Evolutionary conservation across 2,113 vertebrate genomes (phyloP).

Genomic region (Pavo muticus): DNA sequence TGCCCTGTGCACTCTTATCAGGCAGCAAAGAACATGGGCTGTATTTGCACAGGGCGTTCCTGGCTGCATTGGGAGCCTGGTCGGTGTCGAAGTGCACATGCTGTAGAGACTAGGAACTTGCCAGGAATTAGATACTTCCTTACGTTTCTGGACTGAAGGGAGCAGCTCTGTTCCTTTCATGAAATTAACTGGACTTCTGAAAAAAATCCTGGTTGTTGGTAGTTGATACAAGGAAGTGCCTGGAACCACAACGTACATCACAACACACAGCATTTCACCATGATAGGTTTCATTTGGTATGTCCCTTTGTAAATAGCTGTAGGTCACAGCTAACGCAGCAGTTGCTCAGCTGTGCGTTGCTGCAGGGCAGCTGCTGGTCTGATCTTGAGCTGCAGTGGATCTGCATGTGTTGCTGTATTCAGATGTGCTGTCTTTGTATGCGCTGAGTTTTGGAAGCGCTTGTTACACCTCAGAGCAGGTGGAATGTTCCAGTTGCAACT

Average conservation of each 20-base stretch:
- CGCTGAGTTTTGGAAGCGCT: not conserved
- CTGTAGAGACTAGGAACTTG: not conserved
- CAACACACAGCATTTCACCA: not conserved
- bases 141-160: not conserved
- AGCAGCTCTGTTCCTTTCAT: not conserved
- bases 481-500: not conserved
- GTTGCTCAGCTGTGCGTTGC: not conserved
- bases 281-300: not conserved
- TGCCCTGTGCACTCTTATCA: not conserved
- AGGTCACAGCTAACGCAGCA: not conserved
- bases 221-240: not conserved
- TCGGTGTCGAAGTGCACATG: not conserved
- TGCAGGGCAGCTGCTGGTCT: not conserved
- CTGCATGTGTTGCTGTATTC: not conserved
- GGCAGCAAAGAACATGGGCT: slow-evolving; percentile 8
- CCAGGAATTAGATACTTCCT: not conserved
- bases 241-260: not conserved
- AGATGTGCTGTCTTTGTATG: not conserved
- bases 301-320: not conserved
- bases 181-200: not conserved
- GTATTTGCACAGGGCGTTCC: slow-evolving; percentile 18
- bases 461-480: not conserved
- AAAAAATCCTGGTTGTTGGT: not conserved
- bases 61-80: not conserved
- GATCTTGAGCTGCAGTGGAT: not conserved